Percentiles rank a stretch among this genome's conserved stretches.
Evolutionary conservation across 2,888 invertebrate genomes (phyloP).

Genomic region (Trilocha varians): DNA sequence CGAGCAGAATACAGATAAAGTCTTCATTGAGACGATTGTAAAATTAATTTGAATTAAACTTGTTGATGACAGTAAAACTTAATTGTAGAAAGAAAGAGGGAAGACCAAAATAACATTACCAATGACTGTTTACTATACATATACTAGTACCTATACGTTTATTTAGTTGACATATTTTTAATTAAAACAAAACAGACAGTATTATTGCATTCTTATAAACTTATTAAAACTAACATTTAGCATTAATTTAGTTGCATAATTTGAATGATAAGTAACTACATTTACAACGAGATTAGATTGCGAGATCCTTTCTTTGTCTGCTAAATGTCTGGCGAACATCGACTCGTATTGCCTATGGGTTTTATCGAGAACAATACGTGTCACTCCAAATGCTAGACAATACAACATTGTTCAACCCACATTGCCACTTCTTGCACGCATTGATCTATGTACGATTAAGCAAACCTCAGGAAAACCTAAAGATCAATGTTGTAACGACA

Average conservation of each 20-base stretch:
- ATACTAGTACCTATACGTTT: no score
- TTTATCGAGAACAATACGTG: constrained; percentile 25
- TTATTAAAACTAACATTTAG: no score
- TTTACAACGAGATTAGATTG: not conserved
- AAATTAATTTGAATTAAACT: no score
- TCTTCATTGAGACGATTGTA: not conserved
- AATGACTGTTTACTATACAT: no score
- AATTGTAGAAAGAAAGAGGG: not conserved
- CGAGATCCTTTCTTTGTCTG: not conserved
- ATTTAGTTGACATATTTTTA: no score
- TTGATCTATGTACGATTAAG: constrained; percentile 8
- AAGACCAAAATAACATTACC: not conserved
- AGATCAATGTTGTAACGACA: constrained; percentile 1
- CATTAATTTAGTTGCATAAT: no score
- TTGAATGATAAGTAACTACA: no score
- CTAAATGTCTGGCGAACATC: not conserved
- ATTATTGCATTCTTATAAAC: no score
- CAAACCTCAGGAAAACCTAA: constrained; percentile 10
- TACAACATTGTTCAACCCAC: constrained; percentile 32
- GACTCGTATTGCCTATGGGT: not conserved
- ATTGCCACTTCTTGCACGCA: constrained; percentile 5
- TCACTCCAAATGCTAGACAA: constrained; percentile 31
- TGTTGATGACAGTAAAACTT: not conserved
- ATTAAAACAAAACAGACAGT: no score
- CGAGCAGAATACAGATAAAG: constrained; percentile 1